Evolutionary conservation across 2,888 invertebrate genomes (phyloP), one percentile per base, ranked within the genome.

Genomic region (Brachypalpus laphriformis): DNA sequence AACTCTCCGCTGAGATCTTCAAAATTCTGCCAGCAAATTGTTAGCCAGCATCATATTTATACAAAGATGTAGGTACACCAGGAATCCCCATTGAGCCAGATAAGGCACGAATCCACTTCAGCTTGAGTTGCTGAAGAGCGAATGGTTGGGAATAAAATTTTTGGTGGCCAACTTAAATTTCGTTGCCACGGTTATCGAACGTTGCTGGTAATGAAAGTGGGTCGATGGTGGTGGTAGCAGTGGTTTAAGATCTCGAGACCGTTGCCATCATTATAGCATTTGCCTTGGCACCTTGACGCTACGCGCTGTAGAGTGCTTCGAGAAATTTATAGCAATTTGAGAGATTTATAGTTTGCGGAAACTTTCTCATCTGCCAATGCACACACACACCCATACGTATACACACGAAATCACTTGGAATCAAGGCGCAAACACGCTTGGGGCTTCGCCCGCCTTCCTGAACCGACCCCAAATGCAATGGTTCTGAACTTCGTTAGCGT

Each of bases 261-360:
- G 56, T 57, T 76, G 63, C 47, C 76, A 77, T 71, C 59, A 65
- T 71, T 82, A 76, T 31, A 57, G 42, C 66, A 18, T 66, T 72
- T 42, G 68, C 61, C 63, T 56, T 74, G 40, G 68, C 63, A 76
- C 57, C 49, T 75, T 70, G 61, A 56, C 34, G 68, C 56, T 78
- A 42, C 6, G 8, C 57, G 28, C 42, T 8, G 18, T 37, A 11
- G 28, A 47, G 9, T 72, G 57, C 34, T 40, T n/a, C 37, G 37
- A 34, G 61, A 57, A 80, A 70, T 74, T 78, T 72, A 74, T 63
- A 63, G 78, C 78, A 83, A 74, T 83, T 78, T 49, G 31, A 54
- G 42, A 83, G 74, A 83, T 78, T 83, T 80, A 83, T 78, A 83
- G 83, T 78, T 83, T 78, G n/a, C 34, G 68, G 57, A 65, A 83